Percentiles rank a stretch among this genome's conserved stretches.
These are phyloP conservation scores for Chinchilla lanigera DNA, from an alignment of 2,113 vertebrate species.

Conservation along the genomic window DNA sequence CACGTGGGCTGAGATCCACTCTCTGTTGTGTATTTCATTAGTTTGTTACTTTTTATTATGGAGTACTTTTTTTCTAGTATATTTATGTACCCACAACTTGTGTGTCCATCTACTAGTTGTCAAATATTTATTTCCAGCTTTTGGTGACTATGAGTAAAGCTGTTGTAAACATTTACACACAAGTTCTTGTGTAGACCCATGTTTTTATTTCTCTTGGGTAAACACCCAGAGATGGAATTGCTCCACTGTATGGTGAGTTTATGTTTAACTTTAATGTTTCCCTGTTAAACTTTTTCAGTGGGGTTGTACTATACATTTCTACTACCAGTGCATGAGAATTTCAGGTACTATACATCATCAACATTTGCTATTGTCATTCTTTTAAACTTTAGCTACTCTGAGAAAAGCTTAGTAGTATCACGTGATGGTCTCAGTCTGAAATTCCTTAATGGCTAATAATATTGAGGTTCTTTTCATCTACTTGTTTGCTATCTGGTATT, in stretches of 20 bases:
- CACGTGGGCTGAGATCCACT: background rate
- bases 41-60: background rate
- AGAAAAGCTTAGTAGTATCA: background rate
- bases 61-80: background rate
- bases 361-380: background rate
- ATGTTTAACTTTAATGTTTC: constrained; percentile 36
- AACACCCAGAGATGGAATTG: constrained; percentile 37
- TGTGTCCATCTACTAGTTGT: background rate
- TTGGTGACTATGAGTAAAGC: background rate
- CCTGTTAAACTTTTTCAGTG: background rate
- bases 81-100: background rate
- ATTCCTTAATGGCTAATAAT: background rate
- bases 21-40: background rate
- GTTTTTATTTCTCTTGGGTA: constrained; percentile 30
- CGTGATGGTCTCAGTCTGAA: background rate
- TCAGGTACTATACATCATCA: background rate
- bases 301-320: background rate
- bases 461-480: constrained; percentile 16
- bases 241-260: background rate
- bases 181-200: background rate
- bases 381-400: background rate
- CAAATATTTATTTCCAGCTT: constrained; percentile 5
- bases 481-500: background rate
- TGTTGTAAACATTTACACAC: background rate
- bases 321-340: background rate